Evolutionary conservation across 1,140 invertebrate genomes (phyloP).

Genomic region (Pseudobourletiella spinata): DNA sequence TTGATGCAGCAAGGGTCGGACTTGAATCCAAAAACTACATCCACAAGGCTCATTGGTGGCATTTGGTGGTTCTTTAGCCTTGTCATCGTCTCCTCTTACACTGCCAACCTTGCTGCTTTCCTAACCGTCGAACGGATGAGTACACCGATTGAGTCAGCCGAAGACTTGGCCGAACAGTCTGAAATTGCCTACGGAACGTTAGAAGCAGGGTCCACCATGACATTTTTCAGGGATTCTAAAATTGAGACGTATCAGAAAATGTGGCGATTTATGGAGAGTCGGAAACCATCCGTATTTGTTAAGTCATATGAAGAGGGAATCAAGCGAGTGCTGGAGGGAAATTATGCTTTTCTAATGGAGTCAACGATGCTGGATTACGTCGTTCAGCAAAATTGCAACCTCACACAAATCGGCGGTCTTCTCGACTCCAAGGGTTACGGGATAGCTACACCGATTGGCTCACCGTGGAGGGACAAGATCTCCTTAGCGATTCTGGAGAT

Average conservation of each 20-base stretch:
- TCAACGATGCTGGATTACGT: slow-evolving; percentile 85
- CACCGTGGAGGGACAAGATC: slow-evolving; percentile 64
- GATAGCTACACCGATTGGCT: slow-evolving; percentile 55
- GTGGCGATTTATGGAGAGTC: slow-evolving; percentile 74
- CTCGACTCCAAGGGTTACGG: slow-evolving; percentile 74
- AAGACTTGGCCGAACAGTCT: slow-evolving; percentile 72
- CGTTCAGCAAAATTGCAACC: slow-evolving; percentile 79
- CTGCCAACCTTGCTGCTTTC: slow-evolving; percentile 67
- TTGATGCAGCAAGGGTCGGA: slow-evolving; percentile 91
- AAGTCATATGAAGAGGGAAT: slow-evolving; percentile 68
- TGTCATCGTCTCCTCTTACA: slow-evolving; percentile 81
- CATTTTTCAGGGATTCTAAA: slow-evolving; percentile 74
- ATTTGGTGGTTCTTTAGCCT: slow-evolving; percentile 65
- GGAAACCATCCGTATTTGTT: slow-evolving; percentile 62
- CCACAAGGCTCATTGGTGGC: slow-evolving; percentile 26
- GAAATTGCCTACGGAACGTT: slow-evolving; percentile 74
- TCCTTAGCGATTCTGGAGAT: slow-evolving; percentile 65
- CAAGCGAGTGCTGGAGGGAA: slow-evolving; percentile 59
- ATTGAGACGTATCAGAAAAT: slow-evolving; percentile 77
- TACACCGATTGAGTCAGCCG: slow-evolving; percentile 68
- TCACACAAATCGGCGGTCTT: slow-evolving; percentile 85
- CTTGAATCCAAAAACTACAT: slow-evolving; percentile 60
- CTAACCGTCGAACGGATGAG: slow-evolving; percentile 77
- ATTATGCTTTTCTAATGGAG: slow-evolving; percentile 92
- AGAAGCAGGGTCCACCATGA: slow-evolving; percentile 67